These are phyloP conservation scores for Sinocyclocheilus maitianheensis DNA, from an alignment of 2,113 vertebrate genomes.

Conservation along the genomic window DNA sequence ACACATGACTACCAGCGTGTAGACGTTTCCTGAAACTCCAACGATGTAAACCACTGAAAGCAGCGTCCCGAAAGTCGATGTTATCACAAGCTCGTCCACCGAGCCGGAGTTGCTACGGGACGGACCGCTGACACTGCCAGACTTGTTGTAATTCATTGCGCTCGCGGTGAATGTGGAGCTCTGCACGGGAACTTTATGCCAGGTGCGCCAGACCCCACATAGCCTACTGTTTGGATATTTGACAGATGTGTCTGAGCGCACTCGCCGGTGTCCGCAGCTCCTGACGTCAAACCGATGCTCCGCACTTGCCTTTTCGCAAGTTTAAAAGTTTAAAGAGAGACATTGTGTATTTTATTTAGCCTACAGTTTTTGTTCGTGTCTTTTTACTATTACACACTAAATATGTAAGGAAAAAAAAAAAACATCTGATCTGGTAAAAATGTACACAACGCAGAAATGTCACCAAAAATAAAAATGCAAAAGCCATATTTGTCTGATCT, in stretches of 20 bases:
- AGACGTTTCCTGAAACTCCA: conserved; percentile 87
- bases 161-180: neutral
- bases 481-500: neutral
- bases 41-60: conserved; percentile 85
- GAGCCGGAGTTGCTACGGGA: conserved; percentile 61
- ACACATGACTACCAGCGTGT: conserved; percentile 91
- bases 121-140: conserved; percentile 53
- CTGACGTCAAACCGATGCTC: conserved; percentile 70
- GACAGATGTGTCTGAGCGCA: conserved; percentile 40
- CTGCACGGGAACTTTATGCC: conserved; percentile 55
- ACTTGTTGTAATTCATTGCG: conserved; percentile 69
- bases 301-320: neutral
- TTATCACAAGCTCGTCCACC: conserved; percentile 78
- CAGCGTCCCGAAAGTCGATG: conserved; percentile 85
- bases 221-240: neutral
- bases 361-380: neutral
- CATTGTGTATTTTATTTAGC: neutral
- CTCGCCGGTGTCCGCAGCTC: conserved; percentile 54
- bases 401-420: neutral
- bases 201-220: conserved; percentile 20
- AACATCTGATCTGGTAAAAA: neutral
- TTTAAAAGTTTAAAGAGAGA: neutral
- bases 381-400: neutral
- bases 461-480: neutral
- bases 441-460: neutral